Evolutionary conservation across 2,113 vertebrate genomes (phyloP).

Genomic region (Boulengeromyrus knoepffleri): DNA sequence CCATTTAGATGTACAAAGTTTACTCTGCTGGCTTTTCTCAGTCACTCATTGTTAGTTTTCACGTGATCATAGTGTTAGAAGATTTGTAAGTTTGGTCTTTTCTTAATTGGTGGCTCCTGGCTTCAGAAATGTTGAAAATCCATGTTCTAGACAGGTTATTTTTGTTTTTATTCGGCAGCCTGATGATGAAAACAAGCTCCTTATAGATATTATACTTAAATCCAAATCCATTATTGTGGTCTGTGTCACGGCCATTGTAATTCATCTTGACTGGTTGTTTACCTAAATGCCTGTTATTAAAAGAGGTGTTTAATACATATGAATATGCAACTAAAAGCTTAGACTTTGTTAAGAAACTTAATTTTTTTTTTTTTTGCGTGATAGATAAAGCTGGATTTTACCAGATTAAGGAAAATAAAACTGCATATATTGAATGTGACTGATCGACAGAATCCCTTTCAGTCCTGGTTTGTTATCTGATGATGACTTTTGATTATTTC

Average conservation of each 20-base stretch:
- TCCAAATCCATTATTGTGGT: neutral
- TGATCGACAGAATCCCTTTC: neutral
- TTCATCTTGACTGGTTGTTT: neutral
- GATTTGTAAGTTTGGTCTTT: neutral
- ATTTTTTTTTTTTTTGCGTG: neutral
- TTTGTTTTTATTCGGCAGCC: neutral
- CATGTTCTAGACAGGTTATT: neutral
- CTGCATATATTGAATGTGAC: neutral
- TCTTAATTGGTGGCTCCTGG: neutral
- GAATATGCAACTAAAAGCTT: neutral
- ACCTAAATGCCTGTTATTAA: neutral
- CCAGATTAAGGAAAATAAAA: neutral
- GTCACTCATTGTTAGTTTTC: neutral
- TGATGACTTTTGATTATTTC: neutral
- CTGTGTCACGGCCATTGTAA: neutral
- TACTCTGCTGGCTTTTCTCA: neutral
- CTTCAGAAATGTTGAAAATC: neutral
- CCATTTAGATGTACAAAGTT: neutral
- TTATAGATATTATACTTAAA: neutral
- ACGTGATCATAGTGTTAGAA: neutral
- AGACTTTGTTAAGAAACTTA: neutral
- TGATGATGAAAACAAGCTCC: neutral
- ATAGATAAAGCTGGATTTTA: neutral
- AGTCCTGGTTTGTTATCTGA: neutral
- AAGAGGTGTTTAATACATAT: neutral